Conservation (phyloP, 2,113 vertebrate species). For the Isichthys henryi region DNA sequence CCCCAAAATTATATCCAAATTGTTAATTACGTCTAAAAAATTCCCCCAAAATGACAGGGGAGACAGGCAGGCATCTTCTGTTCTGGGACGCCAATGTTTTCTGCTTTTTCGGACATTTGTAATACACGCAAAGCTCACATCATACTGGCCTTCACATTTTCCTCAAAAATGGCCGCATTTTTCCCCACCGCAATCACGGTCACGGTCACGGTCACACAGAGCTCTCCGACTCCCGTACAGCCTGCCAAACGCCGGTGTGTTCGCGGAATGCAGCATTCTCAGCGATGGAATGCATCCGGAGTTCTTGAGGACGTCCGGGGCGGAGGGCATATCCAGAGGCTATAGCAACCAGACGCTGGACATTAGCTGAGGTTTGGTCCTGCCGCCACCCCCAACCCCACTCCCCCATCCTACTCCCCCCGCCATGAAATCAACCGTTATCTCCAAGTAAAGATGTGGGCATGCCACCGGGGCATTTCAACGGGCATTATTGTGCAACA, state of each 20-base stretch:
- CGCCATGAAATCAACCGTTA: neutral
- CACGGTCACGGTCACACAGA: neutral
- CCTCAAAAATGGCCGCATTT: neutral
- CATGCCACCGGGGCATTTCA: neutral
- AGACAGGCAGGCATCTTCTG: neutral
- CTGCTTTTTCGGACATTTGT: neutral
- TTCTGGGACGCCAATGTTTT: neutral
- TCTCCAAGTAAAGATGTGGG: neutral
- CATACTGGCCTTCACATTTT: neutral
- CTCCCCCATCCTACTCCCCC: neutral
- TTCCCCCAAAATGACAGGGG: neutral
- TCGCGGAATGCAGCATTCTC: neutral
- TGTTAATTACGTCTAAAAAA: slow-evolving; percentile 1
- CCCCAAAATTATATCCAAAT: slow-evolving; percentile 11
- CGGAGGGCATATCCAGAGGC: neutral
- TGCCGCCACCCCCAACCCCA: too few species aligned
- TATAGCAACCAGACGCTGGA: neutral
- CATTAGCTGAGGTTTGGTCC: too few species aligned
- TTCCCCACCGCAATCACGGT: neutral
- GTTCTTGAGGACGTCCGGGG: neutral
- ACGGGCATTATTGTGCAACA: neutral
- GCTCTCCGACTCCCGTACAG: neutral
- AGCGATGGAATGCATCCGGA: neutral
- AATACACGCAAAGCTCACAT: neutral
- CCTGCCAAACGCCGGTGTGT: neutral